Evolutionary conservation across 2,888 invertebrate genomes (phyloP).

Genomic region (Metallyticus violacea): DNA sequence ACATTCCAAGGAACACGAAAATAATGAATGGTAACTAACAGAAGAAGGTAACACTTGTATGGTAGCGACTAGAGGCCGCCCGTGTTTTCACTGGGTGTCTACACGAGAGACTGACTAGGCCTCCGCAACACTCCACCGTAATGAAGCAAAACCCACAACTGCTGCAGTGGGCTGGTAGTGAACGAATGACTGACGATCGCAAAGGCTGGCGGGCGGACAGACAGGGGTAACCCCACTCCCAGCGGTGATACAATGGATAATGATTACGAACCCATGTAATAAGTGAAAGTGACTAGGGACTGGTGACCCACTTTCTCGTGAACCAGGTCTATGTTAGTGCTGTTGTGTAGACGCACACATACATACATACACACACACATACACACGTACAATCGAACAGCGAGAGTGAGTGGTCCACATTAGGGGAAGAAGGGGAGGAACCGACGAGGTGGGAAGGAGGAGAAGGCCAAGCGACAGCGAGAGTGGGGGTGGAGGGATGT

Average conservation of each 20-base stretch:
- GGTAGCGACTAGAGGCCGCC: background rate
- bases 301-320: slow-evolving; percentile 80
- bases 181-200: slow-evolving; percentile 25
- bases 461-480: slow-evolving; percentile 35
- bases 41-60: background rate
- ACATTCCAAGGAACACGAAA: background rate
- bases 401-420: slow-evolving; percentile 34
- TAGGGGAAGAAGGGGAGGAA: slow-evolving; percentile 47
- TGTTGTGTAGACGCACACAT: slow-evolving; percentile 43
- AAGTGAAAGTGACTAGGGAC: slow-evolving; percentile 79
- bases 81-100: background rate
- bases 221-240: slow-evolving; percentile 42
- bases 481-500: slow-evolving; percentile 52
- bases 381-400: too few relatives aligned
- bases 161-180: background rate
- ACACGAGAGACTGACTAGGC: background rate
- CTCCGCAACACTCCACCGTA: background rate
- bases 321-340: slow-evolving; percentile 89
- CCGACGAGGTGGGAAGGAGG: slow-evolving; percentile 44
- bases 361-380: too few relatives aligned
- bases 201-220: slow-evolving; percentile 55
- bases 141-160: too few relatives aligned
- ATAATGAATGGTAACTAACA: background rate
- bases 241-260: slow-evolving; percentile 64
- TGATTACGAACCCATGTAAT: slow-evolving; percentile 76